A percentile compares a stretch with the other conserved stretches of the same genome.
Evolutionary conservation across 2,888 invertebrate species (phyloP).

Genomic region (Gastracanthus pulcherrimus): DNA sequence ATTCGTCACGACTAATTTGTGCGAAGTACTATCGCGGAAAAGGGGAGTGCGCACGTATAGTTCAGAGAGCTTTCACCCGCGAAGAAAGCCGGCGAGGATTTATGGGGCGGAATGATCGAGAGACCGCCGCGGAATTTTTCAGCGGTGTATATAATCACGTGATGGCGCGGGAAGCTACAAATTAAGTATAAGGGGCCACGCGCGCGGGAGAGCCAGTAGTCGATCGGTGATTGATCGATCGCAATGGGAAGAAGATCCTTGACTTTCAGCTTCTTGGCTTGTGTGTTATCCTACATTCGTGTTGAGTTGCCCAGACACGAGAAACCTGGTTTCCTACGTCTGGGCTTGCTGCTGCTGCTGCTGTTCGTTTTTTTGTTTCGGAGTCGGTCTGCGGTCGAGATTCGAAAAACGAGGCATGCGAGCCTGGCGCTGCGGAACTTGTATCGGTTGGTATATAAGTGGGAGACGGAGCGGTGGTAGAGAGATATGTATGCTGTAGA

Average conservation of each 20-base stretch:
- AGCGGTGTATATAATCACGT: neutral
- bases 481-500: no score
- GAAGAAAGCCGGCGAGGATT: neutral
- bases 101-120: conserved; percentile 21
- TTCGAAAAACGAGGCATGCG: neutral
- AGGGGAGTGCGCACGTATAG: no score
- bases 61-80: conserved; percentile 18
- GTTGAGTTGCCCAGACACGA: neutral
- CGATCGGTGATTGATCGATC: neutral
- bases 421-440: neutral
- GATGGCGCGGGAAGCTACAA: neutral
- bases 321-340: neutral
- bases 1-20: conserved; percentile 6
- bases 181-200: neutral
- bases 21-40: neutral
- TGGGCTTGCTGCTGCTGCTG: neutral
- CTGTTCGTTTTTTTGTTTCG: neutral
- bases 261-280: neutral
- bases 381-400: neutral
- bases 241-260: neutral
- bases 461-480: no score
- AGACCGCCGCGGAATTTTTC: neutral
- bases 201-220: no score
- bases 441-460: neutral
- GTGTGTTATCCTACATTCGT: neutral